Base-by-base conservation (phyloP, 2,797 vertebrate genomes). In the Gadopsis marmoratus region DNA sequence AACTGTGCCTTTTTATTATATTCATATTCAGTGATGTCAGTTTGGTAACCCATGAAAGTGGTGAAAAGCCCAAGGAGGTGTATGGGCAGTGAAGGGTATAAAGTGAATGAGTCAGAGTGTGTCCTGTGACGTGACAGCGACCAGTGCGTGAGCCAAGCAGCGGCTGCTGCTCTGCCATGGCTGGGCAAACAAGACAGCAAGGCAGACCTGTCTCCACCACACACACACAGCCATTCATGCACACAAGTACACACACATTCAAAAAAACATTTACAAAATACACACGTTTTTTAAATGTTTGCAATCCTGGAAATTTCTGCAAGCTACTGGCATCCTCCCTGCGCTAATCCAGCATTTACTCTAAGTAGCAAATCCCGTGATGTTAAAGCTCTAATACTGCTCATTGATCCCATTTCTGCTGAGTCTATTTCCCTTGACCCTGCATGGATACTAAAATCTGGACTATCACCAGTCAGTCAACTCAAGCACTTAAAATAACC, bases 261-360 rank as follows among this genome's bases (percentile, higher is more conserved):
- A 71, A 37, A 47, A 75, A 45, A 23, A 55, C 7, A 53, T 37
- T 48, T 37, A 8, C 21, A 65, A 55, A 76, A 76, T 2, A 1
- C 23, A 63, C 31, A 76, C 35, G 63, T 76, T 63, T 51, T 79
- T 63, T 39, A 59, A 79, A 82, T 77, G 43, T 74, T 71, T 75
- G 41, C 45, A 64, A 78, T 85, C 50, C 76, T 79, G 68, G 58
- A 83, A 76, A 82, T 76, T 45, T 85, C 63, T 90, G 65, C 70
- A 76, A 85, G 68, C 81, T 60, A 31, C 53, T 59, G 39, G 63
- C 66, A 71, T 71, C 77, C 63, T 64, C 26, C 74, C 71, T 23
- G 43, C 50, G 41, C 81, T 92, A 89, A 94, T 91, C 87, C 92
- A 53, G 66, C 70, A 76, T 91, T 89, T 84, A 82, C 58, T 72